These are phyloP conservation scores for Pseudomyrmex concolor DNA, from an alignment of 1,140 invertebrate species.

Conservation along the genomic window DNA sequence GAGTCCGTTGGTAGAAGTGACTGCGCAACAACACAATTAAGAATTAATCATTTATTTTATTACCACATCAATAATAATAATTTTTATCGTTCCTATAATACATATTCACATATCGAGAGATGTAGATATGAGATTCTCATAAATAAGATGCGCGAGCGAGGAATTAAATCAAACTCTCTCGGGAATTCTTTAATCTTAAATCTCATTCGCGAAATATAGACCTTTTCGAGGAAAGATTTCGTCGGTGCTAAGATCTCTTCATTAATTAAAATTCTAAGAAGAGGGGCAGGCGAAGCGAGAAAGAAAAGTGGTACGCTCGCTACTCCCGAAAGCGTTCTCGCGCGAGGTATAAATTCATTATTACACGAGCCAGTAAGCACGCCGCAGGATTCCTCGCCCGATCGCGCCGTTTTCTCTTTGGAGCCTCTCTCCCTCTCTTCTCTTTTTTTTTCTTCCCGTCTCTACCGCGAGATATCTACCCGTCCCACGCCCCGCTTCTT, in stretches of 20 bases:
- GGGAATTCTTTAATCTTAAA: neutral
- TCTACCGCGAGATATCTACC: slow-evolving; percentile 65
- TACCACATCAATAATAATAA: neutral
- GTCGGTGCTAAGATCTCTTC: slow-evolving; percentile 27
- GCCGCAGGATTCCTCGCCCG: slow-evolving; percentile 77
- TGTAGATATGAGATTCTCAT: neutral
- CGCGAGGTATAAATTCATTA: slow-evolving; percentile 80
- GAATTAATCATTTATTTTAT: slow-evolving; percentile 7
- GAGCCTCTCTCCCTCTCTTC: neutral
- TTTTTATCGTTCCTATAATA: slow-evolving; percentile 10
- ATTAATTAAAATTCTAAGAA: slow-evolving; percentile 65
- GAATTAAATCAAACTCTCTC: too few species aligned
- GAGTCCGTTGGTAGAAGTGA: slow-evolving; percentile 81
- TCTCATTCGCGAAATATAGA: slow-evolving; percentile 5
- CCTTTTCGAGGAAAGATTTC: slow-evolving; percentile 26
- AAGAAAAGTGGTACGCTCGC: slow-evolving; percentile 54
- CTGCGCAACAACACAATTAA: slow-evolving; percentile 71
- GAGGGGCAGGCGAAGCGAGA: slow-evolving; percentile 15
- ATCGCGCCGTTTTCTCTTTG: slow-evolving; percentile 73
- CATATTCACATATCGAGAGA: neutral
- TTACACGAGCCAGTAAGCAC: slow-evolving; percentile 77
- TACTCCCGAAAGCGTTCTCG: slow-evolving; percentile 54
- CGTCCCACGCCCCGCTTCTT: slow-evolving; percentile 42
- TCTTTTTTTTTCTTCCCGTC: neutral
- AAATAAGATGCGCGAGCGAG: too few species aligned